These are phyloP conservation scores for Brachirus orientalis DNA, from an alignment of 2,113 vertebrate genomes.

Conservation along the genomic window DNA sequence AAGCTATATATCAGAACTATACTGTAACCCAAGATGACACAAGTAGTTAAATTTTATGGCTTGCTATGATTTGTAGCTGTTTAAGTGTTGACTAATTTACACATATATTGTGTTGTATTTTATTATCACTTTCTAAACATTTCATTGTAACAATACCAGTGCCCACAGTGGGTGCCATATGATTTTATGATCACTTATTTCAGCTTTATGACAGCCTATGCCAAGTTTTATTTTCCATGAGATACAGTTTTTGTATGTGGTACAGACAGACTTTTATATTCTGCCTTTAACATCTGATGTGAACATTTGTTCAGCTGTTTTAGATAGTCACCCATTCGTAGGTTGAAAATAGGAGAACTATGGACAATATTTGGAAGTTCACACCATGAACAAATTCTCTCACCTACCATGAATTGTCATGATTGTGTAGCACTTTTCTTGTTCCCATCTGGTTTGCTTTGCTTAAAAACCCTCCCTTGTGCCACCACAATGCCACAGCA, in stretches of 20 bases:
- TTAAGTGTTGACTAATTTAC: slow-evolving; percentile 22
- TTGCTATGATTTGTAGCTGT: slow-evolving; percentile 36
- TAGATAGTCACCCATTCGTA: slow-evolving; percentile 9
- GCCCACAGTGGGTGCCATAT: slow-evolving; percentile 67
- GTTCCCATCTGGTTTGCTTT: slow-evolving; percentile 34
- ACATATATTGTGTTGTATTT: slow-evolving; percentile 51
- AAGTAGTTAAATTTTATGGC: slow-evolving; percentile 30
- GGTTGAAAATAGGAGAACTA: slow-evolving; percentile 31
- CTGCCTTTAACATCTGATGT: slow-evolving; percentile 43
- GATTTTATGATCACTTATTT: slow-evolving; percentile 41
- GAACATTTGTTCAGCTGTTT: slow-evolving; percentile 57
- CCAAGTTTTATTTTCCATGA: slow-evolving; percentile 50
- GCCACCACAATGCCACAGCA: slow-evolving; percentile 58
- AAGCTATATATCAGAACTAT: slow-evolving; percentile 45
- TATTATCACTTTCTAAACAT: slow-evolving; percentile 41
- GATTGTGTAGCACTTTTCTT: slow-evolving; percentile 54
- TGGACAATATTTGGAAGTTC: slow-evolving; percentile 47
- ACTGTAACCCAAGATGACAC: slow-evolving; percentile 42
- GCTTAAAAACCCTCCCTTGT: slow-evolving; percentile 23
- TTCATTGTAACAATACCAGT: slow-evolving; percentile 23
- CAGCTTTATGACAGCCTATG: slow-evolving; percentile 66
- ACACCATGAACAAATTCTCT: slow-evolving; percentile 76
- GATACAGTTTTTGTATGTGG: slow-evolving; percentile 52
- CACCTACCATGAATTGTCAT: slow-evolving; percentile 49
- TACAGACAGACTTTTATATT: slow-evolving; percentile 52